Evolutionary conservation across 2,113 vertebrate genomes (phyloP).

Genomic region (Myotis davidii): DNA sequence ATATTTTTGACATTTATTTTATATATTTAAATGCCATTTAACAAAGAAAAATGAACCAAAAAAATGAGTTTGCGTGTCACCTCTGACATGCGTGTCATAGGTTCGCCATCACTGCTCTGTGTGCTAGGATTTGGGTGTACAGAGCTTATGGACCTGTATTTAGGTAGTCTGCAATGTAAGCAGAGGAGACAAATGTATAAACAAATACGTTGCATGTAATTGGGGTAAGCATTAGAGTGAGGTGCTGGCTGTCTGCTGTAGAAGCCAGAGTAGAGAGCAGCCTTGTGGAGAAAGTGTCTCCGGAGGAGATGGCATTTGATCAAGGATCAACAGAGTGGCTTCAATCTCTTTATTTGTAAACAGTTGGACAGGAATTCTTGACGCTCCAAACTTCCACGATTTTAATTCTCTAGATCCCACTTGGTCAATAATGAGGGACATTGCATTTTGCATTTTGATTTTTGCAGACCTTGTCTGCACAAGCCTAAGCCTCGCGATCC

Average conservation of each 20-base stretch:
- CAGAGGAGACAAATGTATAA: not conserved
- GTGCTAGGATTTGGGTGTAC: not conserved
- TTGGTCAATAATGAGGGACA: not conserved
- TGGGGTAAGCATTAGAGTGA: not conserved
- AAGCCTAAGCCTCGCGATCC: not conserved
- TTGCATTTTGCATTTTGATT: not conserved
- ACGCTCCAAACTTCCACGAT: not conserved
- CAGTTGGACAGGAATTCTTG: not conserved
- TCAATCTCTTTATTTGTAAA: not conserved
- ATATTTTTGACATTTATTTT: no score
- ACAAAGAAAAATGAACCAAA: no score
- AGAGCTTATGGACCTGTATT: not conserved
- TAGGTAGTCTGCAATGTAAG: not conserved
- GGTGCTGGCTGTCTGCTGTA: not conserved
- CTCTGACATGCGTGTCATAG: no score
- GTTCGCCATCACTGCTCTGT: no score
- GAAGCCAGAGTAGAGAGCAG: not conserved
- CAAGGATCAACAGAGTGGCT: not conserved
- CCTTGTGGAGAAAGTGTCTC: not conserved
- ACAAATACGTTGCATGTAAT: not conserved
- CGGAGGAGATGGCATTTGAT: not conserved
- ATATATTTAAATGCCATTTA: no score
- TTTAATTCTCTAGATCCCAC: not conserved
- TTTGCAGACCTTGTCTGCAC: slow-evolving; percentile 23
- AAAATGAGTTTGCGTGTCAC: no score